Conservation (phyloP, 2,113 vertebrate genomes). For the Lophius piscatorius region DNA sequence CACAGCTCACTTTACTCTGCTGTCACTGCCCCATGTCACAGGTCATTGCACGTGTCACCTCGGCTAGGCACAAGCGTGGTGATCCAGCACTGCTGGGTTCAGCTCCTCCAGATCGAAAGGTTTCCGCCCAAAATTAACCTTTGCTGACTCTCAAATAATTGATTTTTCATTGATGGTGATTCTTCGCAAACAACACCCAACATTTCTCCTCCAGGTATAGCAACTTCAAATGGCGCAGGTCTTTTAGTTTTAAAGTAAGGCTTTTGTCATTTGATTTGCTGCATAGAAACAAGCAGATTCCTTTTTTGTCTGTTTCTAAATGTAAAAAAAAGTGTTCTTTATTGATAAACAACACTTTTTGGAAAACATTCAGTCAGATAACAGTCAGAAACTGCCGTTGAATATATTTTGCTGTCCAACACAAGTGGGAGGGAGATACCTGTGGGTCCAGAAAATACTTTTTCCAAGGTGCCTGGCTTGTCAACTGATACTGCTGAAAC, state of each 20-base stretch:
- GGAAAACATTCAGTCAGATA: not conserved
- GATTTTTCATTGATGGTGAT: constrained; percentile 90
- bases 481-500: constrained; percentile 67
- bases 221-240: constrained; percentile 4
- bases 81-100: constrained; percentile 84
- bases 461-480: constrained; percentile 55
- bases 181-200: constrained; percentile 64
- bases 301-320: no score
- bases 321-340: no score
- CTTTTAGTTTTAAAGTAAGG: not conserved
- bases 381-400: constrained; percentile 33
- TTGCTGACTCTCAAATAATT: constrained; percentile 91
- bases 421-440: constrained; percentile 52
- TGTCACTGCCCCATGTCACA: constrained; percentile 89
- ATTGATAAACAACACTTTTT: not conserved
- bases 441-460: constrained; percentile 61
- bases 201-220: constrained; percentile 25
- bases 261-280: not conserved
- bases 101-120: constrained; percentile 90
- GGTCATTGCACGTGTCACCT: constrained; percentile 86
- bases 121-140: constrained; percentile 93
- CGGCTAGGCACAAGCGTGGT: constrained; percentile 81
- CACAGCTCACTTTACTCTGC: constrained; percentile 79
- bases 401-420: constrained; percentile 51
- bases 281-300: constrained; percentile 7